phyloP scores from a whole-genome alignment of 2,113 vertebrate genomes.

The Bucco capensis region DNA sequence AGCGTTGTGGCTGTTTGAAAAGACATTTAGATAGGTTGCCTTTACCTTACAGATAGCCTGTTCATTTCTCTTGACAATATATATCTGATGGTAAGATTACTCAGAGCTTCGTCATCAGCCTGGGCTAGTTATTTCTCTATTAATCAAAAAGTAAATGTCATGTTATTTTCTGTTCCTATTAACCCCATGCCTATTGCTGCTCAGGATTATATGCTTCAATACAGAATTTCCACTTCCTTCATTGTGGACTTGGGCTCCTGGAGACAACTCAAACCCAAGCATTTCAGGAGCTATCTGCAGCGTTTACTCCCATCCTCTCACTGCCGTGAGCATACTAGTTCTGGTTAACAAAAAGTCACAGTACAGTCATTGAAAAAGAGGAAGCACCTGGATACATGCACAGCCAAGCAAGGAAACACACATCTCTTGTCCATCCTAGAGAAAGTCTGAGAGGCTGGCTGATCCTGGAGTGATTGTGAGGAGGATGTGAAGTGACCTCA shows the following conservation, averaged over 20 bases:
- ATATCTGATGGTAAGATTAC: background rate
- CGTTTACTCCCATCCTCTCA: slow-evolving; percentile 26
- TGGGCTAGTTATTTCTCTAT: background rate
- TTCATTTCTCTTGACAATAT: background rate
- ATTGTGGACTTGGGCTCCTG: background rate
- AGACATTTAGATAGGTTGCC: background rate
- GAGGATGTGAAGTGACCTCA: background rate
- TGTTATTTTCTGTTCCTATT: background rate
- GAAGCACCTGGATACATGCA: slow-evolving; percentile 42
- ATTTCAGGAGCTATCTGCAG: background rate
- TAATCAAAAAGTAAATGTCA: background rate
- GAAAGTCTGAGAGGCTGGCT: background rate
- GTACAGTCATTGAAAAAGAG: slow-evolving; percentile 18
- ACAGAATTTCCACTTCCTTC: background rate
- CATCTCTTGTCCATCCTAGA: background rate
- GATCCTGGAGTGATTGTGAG: background rate
- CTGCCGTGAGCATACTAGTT: background rate
- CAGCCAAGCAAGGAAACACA: background rate
- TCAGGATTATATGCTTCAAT: background rate
- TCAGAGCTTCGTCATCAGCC: background rate
- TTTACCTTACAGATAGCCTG: background rate
- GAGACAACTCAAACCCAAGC: background rate
- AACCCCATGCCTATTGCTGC: background rate
- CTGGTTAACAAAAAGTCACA: background rate
- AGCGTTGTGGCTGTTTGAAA: background rate